Base-by-base conservation (phyloP, 2,797 vertebrate species). In the Odontamblyopus rebecca region DNA sequence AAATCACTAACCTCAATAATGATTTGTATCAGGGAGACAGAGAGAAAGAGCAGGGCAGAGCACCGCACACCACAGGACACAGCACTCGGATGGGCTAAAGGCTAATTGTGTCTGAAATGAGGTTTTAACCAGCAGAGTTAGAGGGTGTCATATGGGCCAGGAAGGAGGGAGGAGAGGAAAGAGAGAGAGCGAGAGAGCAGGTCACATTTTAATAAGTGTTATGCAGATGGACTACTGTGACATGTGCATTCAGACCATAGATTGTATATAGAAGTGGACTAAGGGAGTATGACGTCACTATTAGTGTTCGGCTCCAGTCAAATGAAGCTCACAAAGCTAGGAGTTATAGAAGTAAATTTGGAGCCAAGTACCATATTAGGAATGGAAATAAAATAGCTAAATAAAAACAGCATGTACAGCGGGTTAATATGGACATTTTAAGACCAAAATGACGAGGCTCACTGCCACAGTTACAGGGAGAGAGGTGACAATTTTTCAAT, bases 81-180 rank as follows among this genome's bases (percentile, higher is more conserved):
- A 16, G 76, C 67, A 80, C 84, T 86, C 69, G 76, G 82, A 85
- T 85, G 82, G 89, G 90, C 88, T 90, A 92, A 93, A 93, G 91
- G 92, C 89, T 93, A 94, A 94, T 93, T 92, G 91, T 89, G 78
- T 93, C 86, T 89, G 86, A 92, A 93, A 93, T 92, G 76, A 90
- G 90, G 90, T 91, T 93, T 93, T 89, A 92, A 93, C 90, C 81
- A 69, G 86, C 75, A 85, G 88, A 92, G 93, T 93, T 92, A 93
- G 81, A 89, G 88, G 85, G 84, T 79, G 80, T 71, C 48, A 77
- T 69, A 59, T 69, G 23, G n/a, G 61, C 68, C 63, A 59, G 74
- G 80, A 83, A 83, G 80, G 86, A 82, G 63, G 44, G 44, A 66
- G 70, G 72, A 62, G 50, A 68, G 78, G 16, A 23, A 23, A 48